Percentiles rank a stretch among this genome's conserved stretches.
These are phyloP conservation scores for Podocnemis expansa DNA, from an alignment of 2,113 vertebrate genomes.

Conservation along the genomic window DNA sequence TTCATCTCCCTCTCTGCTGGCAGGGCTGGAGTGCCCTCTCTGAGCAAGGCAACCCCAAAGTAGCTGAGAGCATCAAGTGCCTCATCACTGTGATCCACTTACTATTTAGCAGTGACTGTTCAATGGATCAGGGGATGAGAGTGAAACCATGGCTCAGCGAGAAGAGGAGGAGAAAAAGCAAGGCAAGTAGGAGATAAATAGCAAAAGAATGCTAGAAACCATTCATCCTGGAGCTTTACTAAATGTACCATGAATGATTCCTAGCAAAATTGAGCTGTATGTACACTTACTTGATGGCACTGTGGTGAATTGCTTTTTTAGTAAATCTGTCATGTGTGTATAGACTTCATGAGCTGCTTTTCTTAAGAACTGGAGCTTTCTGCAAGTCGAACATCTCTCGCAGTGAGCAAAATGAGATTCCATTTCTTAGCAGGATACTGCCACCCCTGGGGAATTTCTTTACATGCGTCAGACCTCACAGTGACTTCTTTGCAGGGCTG, in stretches of 20 bases:
- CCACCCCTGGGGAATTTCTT: accelerated
- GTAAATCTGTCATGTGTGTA: background rate
- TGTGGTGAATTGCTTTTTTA: background rate
- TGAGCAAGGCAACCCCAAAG: background rate
- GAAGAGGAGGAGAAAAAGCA: background rate
- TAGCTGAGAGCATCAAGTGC: background rate
- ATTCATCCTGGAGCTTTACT: conserved; percentile 9
- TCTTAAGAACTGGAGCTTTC: background rate
- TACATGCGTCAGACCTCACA: accelerated
- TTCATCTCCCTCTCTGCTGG: background rate
- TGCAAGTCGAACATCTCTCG: background rate
- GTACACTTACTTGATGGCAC: background rate
- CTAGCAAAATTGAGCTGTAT: background rate
- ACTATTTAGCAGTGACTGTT: accelerated
- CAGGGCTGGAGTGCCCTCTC: background rate
- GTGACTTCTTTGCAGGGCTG: background rate
- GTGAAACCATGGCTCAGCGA: accelerated
- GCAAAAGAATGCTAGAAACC: background rate
- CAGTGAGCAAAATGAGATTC: background rate
- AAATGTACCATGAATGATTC: conserved; percentile 30
- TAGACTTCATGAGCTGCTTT: background rate
- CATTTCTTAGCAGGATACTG: accelerated
- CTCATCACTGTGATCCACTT: background rate
- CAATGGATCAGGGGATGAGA: background rate
- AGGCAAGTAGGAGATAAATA: conserved; percentile 29